Evolutionary conservation across 1,140 invertebrate genomes (phyloP).

Genomic region (Atta cephalotes): DNA sequence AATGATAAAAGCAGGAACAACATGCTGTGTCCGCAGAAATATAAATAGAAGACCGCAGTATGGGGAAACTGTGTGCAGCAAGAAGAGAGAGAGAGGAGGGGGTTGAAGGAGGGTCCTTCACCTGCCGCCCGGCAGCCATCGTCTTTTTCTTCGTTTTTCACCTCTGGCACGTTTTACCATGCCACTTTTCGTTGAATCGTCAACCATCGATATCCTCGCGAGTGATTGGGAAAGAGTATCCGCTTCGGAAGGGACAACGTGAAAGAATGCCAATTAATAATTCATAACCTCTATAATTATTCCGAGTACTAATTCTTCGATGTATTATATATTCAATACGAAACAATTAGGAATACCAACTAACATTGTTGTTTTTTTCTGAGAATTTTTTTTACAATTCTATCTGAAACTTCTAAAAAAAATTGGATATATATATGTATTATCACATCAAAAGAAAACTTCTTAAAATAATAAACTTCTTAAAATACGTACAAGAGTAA

Average conservation of each 20-base stretch:
- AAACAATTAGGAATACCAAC: not conserved
- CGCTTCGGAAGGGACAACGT: not conserved
- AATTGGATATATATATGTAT: not conserved
- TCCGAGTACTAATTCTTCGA: constrained; percentile 23
- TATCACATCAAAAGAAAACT: not conserved
- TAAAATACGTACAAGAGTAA: not conserved
- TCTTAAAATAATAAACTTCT: not conserved
- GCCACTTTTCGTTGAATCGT: constrained; percentile 60
- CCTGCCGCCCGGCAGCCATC: constrained; percentile 72
- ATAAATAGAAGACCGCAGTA: constrained; percentile 37
- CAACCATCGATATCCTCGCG: constrained; percentile 61
- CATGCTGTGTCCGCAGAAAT: constrained; percentile 53
- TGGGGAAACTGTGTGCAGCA: constrained; percentile 47
- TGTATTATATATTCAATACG: not conserved
- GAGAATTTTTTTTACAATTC: not conserved
- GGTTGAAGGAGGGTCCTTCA: constrained; percentile 48
- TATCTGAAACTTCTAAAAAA: not conserved
- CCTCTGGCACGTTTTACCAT: constrained; percentile 21
- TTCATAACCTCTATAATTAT: constrained; percentile 34
- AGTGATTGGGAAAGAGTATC: constrained; percentile 50
- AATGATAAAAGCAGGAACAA: constrained; percentile 75
- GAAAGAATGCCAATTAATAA: constrained; percentile 42
- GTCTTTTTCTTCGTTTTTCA: constrained; percentile 49
- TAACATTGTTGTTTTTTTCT: not conserved
- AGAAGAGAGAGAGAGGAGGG: not conserved